These are phyloP conservation scores for Eurois occulta DNA, from an alignment of 2,888 invertebrate genomes.

Conservation along the genomic window DNA sequence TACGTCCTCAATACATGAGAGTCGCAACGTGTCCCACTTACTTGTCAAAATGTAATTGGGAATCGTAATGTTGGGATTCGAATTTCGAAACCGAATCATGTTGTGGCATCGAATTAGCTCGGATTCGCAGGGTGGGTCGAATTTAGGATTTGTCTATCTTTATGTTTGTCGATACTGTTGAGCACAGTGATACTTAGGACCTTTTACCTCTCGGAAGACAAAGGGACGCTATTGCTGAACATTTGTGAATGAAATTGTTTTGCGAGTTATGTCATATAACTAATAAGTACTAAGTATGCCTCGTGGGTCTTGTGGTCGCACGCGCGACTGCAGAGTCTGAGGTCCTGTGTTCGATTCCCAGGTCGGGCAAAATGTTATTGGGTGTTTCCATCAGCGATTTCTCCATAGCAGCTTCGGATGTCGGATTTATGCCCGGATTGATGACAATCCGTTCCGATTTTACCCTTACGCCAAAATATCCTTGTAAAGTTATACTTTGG, in stretches of 20 bases:
- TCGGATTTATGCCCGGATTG: too few relatives aligned
- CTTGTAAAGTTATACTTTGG: too few relatives aligned
- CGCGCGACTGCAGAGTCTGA: neutral
- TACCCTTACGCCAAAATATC: too few relatives aligned
- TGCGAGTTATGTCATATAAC: neutral
- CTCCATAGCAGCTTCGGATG: too few relatives aligned
- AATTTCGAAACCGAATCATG: slow-evolving; percentile 44
- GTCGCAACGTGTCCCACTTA: slow-evolving; percentile 38
- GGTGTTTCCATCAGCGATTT: too few relatives aligned
- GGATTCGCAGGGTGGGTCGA: slow-evolving; percentile 24
- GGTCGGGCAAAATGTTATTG: too few relatives aligned
- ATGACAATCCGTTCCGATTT: too few relatives aligned
- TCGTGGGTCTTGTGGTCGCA: neutral
- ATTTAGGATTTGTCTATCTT: slow-evolving; percentile 17
- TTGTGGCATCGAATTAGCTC: slow-evolving; percentile 55
- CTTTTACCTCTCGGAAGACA: neutral
- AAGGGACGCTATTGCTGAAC: neutral
- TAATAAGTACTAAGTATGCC: neutral
- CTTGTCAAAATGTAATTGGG: slow-evolving; percentile 62
- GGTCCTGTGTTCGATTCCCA: neutral
- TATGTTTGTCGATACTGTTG: slow-evolving; percentile 16
- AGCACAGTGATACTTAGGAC: neutral
- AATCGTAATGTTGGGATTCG: slow-evolving; percentile 48
- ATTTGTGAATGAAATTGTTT: neutral
- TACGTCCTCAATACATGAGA: slow-evolving; percentile 36